Evolutionary conservation across 2,888 invertebrate species (phyloP), one percentile per base, ranked within the genome.

Genomic region (Lysandra coridon): DNA sequence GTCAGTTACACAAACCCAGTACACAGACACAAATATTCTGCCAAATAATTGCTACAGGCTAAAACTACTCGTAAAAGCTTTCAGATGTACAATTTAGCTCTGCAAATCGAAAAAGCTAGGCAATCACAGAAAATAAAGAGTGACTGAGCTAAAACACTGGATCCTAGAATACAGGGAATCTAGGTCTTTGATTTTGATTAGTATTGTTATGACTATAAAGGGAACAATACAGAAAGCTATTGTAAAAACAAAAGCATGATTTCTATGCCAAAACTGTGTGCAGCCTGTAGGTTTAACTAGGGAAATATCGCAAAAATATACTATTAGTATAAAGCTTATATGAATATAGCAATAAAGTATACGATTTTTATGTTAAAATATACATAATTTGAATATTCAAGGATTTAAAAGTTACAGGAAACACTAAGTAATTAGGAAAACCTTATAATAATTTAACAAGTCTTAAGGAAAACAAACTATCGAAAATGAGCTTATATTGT

Each of bases 181-280:
- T 69, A 69, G 64, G 64, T 69, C 64, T 33, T 33, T 69, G 64
- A 33, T 69, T 69, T 69, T 30, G 12, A 69, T 69, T 33, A 69
- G 64, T 69, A 69, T 69, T 69, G 64, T 69, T 69, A 69, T 69
- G 64, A 64, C 7, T 64, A 12, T 64, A 62, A 7, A 64, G 23
- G 64, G 30, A 69, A 69, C 64, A 62, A 62, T 62, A n/a, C 23
- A 69, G 12, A 69, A 10, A 33, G 12, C 64, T 33, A 69, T 12
- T 69, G 23, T 23, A 12, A 30, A 69, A 69, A 69, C 30, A 69
- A 69, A 69, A 69, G 64, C 64, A 4, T 3, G 62, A 23, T 62
- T 62, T 62, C n/a, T 62, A 23, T 6, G 6, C 2, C 7, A 62
- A 62, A 62, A 62, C 6, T 23, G 62, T 62, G 17, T 62, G 1